Evolutionary conservation across 2,113 vertebrate genomes (phyloP).

Genomic region (Brachirus orientalis): DNA sequence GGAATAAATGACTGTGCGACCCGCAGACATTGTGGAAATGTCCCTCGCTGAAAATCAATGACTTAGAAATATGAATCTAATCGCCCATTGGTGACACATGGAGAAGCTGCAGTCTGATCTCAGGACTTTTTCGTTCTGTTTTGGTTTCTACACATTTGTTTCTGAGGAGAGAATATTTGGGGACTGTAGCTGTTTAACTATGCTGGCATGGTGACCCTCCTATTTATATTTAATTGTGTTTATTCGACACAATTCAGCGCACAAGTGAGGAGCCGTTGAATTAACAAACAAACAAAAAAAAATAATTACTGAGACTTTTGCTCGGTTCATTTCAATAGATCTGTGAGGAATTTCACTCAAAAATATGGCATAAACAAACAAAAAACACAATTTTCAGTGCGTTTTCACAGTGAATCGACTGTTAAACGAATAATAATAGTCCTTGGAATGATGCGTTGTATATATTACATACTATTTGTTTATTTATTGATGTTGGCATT

Average conservation of each 20-base stretch:
- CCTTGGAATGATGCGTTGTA: no score
- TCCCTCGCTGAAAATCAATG: constrained; percentile 62
- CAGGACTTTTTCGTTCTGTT: constrained; percentile 27
- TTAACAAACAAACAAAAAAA: no score
- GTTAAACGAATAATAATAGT: no score
- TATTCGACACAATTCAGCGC: neutral
- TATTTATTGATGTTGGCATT: no score
- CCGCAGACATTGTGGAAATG: constrained; percentile 62
- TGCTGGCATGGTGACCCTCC: neutral
- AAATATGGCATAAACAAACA: no score
- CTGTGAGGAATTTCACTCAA: no score
- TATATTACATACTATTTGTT: no score
- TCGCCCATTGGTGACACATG: constrained; percentile 57
- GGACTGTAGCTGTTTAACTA: neutral
- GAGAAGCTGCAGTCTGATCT: constrained; percentile 50
- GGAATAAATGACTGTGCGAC: constrained; percentile 58
- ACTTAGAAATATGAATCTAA: constrained; percentile 76
- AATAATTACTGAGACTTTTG: no score
- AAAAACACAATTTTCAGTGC: no score
- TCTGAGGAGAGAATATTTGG: neutral
- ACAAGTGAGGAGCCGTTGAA: no score
- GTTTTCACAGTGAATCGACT: no score
- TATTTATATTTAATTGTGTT: neutral
- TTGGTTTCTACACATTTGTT: neutral
- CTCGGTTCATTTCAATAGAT: no score